Base-by-base conservation (phyloP, 1,140 invertebrate genomes). In the Sitobion miscanthi region DNA sequence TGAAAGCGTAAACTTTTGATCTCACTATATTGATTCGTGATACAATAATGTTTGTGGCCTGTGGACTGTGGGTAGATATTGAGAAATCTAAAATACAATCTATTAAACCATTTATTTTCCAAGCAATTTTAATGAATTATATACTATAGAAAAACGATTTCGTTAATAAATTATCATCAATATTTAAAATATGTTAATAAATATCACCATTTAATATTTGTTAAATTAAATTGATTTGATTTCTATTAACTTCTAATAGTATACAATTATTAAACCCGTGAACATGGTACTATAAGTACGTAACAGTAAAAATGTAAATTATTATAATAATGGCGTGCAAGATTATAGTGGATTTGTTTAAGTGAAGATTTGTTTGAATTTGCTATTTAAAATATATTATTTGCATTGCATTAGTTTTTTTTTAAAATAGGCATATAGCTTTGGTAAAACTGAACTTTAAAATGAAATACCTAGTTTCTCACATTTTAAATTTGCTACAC, bases 1-100 rank as follows among this genome's bases (percentile, higher is more conserved):
- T 20, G n/a, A 52, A 52, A 88, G 30, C 30, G 47, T 88, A 88
- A 52, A 52, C 47, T 88, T 88, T 88, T 88, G 86, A 88, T 52
- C 47, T 83, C 21, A n/a, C 86, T 21, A 7, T 9, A 47, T 87
- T 49, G 45, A 47, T 35, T 88, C 20, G 30, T 20, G n/a, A 20
- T 35, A 35, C 5, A 52, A 88, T n/a, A 49, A n/a, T 52, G 3
- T 88, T 42, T 83, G 82, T 38, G 38, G 38, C 38, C 38, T 38
- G 38, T 38, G 38, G 38, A 2, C 38, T 38, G 38, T 83, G 21
- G 62, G 11, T 77, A 17, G 14, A 77, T 77, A 35, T 77, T 77
- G 30, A n/a, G 62, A 77, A 4, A 77, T 77, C 17, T 77, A 77
- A n/a, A 77, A 77, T 77, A 17, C 1, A 77, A 77, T n/a, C 4